These are phyloP conservation scores for Nemotelus nigrinus DNA, from an alignment of 2,888 invertebrate genomes.

Conservation along the genomic window DNA sequence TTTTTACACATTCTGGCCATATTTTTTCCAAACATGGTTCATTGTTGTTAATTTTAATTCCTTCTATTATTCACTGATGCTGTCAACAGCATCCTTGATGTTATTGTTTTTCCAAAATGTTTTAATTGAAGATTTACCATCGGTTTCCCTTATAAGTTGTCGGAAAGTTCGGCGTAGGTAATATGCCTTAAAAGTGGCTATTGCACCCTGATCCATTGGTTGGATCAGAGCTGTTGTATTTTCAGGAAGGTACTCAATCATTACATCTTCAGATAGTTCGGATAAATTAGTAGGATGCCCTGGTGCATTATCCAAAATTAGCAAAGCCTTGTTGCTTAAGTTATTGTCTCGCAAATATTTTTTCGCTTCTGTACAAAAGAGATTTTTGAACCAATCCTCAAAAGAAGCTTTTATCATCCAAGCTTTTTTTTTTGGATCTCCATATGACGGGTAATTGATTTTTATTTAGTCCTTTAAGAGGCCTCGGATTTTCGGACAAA, in stretches of 20 bases:
- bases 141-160: slow-evolving; percentile 39
- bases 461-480: slow-evolving; percentile 52
- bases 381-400: slow-evolving; percentile 52
- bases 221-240: slow-evolving; percentile 53
- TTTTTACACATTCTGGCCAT: slow-evolving; percentile 53
- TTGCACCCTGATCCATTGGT: slow-evolving; percentile 53
- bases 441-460: slow-evolving; percentile 54
- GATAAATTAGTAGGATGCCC: slow-evolving; percentile 51
- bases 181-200: slow-evolving; percentile 52
- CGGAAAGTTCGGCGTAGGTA: slow-evolving; percentile 48
- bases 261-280: slow-evolving; percentile 42
- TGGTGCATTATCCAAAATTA: slow-evolving; percentile 53
- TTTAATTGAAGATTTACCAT: slow-evolving; percentile 50
- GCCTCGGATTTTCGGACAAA: slow-evolving; percentile 54
- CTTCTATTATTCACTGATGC: slow-evolving; percentile 54
- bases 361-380: slow-evolving; percentile 52
- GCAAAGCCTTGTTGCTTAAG: slow-evolving; percentile 51
- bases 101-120: slow-evolving; percentile 53
- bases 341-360: slow-evolving; percentile 51
- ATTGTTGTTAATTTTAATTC: slow-evolving; percentile 53
- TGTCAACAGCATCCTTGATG: slow-evolving; percentile 53
- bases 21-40: slow-evolving; percentile 54
- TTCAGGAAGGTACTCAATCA: slow-evolving; percentile 53
- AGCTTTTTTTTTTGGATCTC: slow-evolving; percentile 54
- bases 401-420: slow-evolving; percentile 51